Base-by-base conservation (phyloP, 2,888 invertebrate species). In the Leucophora obtusa region DNA sequence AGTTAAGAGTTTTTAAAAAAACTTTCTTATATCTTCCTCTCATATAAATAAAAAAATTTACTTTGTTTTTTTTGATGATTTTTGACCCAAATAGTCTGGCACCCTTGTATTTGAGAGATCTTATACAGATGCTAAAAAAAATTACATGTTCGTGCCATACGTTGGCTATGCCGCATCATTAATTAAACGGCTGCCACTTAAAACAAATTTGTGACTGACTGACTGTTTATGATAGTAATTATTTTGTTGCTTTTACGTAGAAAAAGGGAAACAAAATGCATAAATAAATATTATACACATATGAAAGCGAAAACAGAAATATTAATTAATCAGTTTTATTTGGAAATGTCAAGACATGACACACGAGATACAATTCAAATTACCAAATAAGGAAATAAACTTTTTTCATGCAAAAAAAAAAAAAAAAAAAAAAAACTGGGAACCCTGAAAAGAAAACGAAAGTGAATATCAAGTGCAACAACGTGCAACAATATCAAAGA, bases 371-470 rank as follows among this genome's bases (percentile, higher is more conserved):
- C 53, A 54, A 65, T 70, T 59, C n/a, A 70, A 63, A 71, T 62
- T 7, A 14, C 77, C 63, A 70, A 70, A 71, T 65, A 76, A 70
- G 76, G 70, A 76, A 76, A 65, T 65, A 17, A 70, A 65, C 58
- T 15, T 28, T 28, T 62, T 24, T 5, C 8, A 4, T 18, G n/a
- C 4, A 43, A 69, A 50, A 8, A 35, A 21, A 21, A 21, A 21
- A 21, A 2, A 2, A 21, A 21, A 21, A 21, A 21, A 21, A 21
- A 28, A 28, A 38, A 38, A 47, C 14, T 71, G 71, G 59, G 68
- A 68, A 74, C 73, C 75, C 76, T 82, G 82, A 80, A 82, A 82
- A 63, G 82, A 82, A 82, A 82, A 78, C 69, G 82, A 82, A 82
- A 82, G 82, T 78, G 81, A 78, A 79, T 56, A 78, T 80, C 78